Conservation (phyloP, 2,797 vertebrate species). For the Helicolenus hilgendorfi region DNA sequence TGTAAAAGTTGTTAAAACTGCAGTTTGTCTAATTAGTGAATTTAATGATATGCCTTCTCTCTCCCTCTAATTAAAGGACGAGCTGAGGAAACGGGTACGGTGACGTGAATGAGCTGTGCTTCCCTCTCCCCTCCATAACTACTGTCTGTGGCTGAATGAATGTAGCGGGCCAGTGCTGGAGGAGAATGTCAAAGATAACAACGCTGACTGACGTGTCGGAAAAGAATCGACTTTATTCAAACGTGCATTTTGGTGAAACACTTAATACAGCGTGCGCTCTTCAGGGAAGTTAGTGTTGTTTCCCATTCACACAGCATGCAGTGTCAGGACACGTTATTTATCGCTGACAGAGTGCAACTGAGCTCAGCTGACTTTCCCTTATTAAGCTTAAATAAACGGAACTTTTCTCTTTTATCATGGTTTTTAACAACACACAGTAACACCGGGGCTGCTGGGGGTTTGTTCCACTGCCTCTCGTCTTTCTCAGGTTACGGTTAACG, state of each 20-base stretch:
- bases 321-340: neutral
- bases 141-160: slow-evolving; percentile 24
- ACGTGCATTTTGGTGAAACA: slow-evolving; percentile 3
- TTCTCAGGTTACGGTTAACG: neutral
- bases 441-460: neutral
- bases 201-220: slow-evolving; percentile 12
- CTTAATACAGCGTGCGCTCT: neutral
- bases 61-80: slow-evolving; percentile 54
- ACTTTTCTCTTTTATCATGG: neutral
- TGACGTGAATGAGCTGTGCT: slow-evolving; percentile 26
- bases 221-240: slow-evolving; percentile 25
- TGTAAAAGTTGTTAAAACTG: slow-evolving; percentile 36
- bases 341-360: neutral
- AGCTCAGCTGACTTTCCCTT: neutral
- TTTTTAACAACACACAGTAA: slow-evolving; percentile 16
- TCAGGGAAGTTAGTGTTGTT: neutral
- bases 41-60: slow-evolving; percentile 59
- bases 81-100: slow-evolving; percentile 31
- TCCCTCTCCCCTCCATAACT: slow-evolving; percentile 28
- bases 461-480: neutral
- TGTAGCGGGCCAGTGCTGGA: slow-evolving; percentile 33
- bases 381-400: neutral
- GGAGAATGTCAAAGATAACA: slow-evolving; percentile 42
- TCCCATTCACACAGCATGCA: neutral
- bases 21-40: slow-evolving; percentile 65